Base-by-base conservation (phyloP, 2,113 vertebrate genomes). In the Chauna torquata region DNA sequence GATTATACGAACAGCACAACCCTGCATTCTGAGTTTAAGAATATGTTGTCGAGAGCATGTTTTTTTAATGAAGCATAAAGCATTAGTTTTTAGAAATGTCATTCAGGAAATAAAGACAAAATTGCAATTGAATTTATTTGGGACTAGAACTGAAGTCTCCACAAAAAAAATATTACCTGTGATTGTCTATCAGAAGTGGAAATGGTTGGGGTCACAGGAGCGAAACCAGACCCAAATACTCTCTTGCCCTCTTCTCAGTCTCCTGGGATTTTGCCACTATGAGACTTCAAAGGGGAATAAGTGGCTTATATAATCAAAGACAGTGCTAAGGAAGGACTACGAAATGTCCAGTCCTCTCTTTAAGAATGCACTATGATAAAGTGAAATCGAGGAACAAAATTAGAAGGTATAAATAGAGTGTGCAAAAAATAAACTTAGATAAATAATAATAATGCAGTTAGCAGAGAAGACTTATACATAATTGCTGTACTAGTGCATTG, bases 381-480 rank as follows among this genome's bases (percentile, higher is more conserved):
- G 24, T 2, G 4, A 97, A 75, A 55, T 58, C 70, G 85, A 64
- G 55, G n/a, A 85, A 52, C 8, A 66, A 95, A 94, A 92, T 84
- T 90, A 83, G 88, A 70, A 68, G 59, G 38, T 93, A 94, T 88
- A 88, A 93, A 95, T 93, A 77, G 0, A 2, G 28, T 30, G 28
- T 75, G 62, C 45, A 79, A 91, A 94, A 88, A 96, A n/a, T n/a
- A n/a, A 91, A 50, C 30, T 87, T 94, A 92, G 83, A 87, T 94
- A 95, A 96, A 92, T 94, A 95, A 91, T 78, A 95, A 89, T 92
- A 87, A 93, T 88, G 59, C 50, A 58, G 30, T 71, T 86, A 84
- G 28, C 58, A 72, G 19, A 92, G 65, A 94, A 84, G 62, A 91
- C 92, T 87, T 79, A 92, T 77, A 84, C 70, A 47, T 92, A 95